Base-by-base conservation (phyloP, 1,140 invertebrate genomes). In the Drosophila mauritiana region DNA sequence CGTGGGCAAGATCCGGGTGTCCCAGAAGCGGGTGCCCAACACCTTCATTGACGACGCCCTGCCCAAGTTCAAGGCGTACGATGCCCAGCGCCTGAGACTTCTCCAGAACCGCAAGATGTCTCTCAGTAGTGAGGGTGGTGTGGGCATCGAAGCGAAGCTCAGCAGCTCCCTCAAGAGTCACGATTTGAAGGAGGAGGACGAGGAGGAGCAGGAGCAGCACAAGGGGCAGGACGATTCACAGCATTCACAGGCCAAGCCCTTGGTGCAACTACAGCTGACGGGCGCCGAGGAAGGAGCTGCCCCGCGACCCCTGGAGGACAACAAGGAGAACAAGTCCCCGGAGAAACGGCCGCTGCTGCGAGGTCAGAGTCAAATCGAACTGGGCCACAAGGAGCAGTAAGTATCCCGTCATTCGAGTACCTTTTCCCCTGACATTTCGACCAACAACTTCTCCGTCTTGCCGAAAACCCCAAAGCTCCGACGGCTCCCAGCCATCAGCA, bases 1-100 rank as follows among this genome's bases (percentile, higher is more conserved):
- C 91, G 95, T 97, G 59, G 97, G 97, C 3, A 98, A 97, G 93
- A 97, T 98, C 8, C 95, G 96, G 69, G 96, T 97, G 59, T 96
- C 96, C 36, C 95, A 96, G 91, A 95, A 96, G 91, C 97, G 97
- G 91, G 96, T 98, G 17, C 96, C 97, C 4, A 96, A 97, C 78
- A 95, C 95, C 0, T 96, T 98, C 75, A 98, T 98, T 64, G 98
- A 99, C 90, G 97, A 98, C 86, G 96, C 97, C 11, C 93, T 98
- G 36, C 94, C 95, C 54, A 97, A 97, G 92, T 97, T 99, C 85
- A 95, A 95, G 48, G 94, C 95, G 12, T 95, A 97, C 88, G 96
- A 97, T 82, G 93, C 95, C 4, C 96, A 97, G 57, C 95, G 96
- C 61, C 92, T 94, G 13, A 93, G 94, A 78, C 94, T 94, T 3